Conservation (phyloP, 2,113 vertebrate genomes). For the Brachyhypopomus occidentalis region DNA sequence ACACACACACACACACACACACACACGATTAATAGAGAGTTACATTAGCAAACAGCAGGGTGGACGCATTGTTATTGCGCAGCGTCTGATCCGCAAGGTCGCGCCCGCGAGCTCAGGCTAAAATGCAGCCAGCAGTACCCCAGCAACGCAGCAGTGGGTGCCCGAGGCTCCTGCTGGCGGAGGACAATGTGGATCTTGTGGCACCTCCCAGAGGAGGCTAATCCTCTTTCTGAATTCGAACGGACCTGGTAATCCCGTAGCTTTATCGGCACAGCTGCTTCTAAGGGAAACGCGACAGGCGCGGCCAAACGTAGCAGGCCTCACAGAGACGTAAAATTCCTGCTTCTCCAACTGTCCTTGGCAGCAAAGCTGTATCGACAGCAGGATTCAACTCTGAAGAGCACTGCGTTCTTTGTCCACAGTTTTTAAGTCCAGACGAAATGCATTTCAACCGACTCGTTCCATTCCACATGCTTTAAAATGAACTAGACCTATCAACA, state of each 20-base stretch:
- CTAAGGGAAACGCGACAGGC: constrained; percentile 11
- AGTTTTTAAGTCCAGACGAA: background rate
- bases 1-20: too few relatives aligned
- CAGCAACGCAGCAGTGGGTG: constrained; percentile 24
- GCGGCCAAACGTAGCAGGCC: constrained; percentile 8
- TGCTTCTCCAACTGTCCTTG: background rate
- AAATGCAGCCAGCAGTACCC: constrained; percentile 19
- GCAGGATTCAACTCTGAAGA: background rate
- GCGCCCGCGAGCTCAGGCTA: constrained; percentile 13
- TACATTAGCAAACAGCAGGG: constrained; percentile 22
- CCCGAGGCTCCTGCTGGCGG: constrained; percentile 23
- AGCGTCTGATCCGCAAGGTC: constrained; percentile 27
- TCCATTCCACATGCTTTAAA: too few relatives aligned
- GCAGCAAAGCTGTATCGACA: background rate
- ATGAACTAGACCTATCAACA: too few relatives aligned
- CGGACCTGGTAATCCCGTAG: constrained; percentile 65
- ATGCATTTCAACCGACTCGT: background rate
- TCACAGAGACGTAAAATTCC: constrained; percentile 9
- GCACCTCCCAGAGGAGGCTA: constrained; percentile 32
- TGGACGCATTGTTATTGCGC: constrained; percentile 16
- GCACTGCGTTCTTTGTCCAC: background rate
- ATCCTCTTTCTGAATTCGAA: constrained; percentile 48
- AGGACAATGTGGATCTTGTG: constrained; percentile 43
- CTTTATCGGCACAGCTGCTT: constrained; percentile 67
- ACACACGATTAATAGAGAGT: background rate